phyloP scores from a whole-genome alignment of 1,140 invertebrate species.

The Cyrtorhinus lividipennis region DNA sequence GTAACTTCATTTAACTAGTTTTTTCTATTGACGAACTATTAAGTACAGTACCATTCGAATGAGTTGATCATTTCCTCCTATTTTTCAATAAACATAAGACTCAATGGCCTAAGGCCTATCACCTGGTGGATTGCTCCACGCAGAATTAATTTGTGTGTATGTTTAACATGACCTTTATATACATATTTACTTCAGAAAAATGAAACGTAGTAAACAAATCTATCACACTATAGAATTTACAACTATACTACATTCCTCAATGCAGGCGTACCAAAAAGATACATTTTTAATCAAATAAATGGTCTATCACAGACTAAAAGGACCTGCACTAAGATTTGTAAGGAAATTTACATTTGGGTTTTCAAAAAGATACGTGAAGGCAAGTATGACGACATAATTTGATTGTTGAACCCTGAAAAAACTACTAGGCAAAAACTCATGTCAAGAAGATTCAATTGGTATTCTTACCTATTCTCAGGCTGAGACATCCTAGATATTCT shows the following conservation, averaged over 20 bases:
- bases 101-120: conserved; percentile 3
- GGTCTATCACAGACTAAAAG: conserved; percentile 5
- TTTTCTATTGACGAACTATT: background rate
- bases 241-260: background rate
- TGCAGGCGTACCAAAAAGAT: background rate
- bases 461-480: too few relatives aligned
- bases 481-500: too few relatives aligned
- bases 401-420: too few relatives aligned
- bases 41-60: background rate
- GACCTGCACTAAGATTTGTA: background rate
- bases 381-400: too few relatives aligned
- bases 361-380: too few relatives aligned
- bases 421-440: too few relatives aligned
- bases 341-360: background rate
- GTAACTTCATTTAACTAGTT: too few relatives aligned
- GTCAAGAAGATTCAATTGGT: too few relatives aligned
- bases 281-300: background rate
- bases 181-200: background rate
- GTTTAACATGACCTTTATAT: conserved; percentile 7
- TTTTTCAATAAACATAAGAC: background rate
- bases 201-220: background rate
- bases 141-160: background rate
- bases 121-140: conserved; percentile 2
- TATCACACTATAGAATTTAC: conserved; percentile 1
- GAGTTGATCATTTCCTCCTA: background rate